Conservation (phyloP, 2,113 vertebrate genomes). For the Eubucco bourcierii region DNA sequence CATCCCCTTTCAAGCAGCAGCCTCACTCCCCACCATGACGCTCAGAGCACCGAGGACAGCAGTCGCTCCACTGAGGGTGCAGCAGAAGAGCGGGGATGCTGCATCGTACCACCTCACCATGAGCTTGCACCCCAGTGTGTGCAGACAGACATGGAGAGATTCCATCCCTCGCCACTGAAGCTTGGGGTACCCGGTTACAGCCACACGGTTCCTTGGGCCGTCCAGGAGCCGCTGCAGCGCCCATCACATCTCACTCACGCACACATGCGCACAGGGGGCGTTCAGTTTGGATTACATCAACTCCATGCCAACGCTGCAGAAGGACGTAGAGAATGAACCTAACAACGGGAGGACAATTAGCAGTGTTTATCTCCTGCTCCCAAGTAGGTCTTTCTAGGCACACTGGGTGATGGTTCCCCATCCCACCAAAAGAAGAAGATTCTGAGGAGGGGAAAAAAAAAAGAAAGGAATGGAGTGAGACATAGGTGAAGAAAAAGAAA, state of each 20-base stretch:
- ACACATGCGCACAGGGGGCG: background rate
- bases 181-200: conserved; percentile 77
- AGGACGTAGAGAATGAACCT: conserved; percentile 32
- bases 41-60: background rate
- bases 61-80: conserved; percentile 25
- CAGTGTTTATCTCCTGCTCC: background rate
- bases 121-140: background rate
- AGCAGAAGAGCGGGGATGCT: background rate
- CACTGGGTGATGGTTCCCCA: background rate
- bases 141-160: background rate
- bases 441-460: background rate
- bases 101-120: background rate
- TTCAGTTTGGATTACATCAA: conserved; percentile 45
- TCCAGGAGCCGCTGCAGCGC: conserved; percentile 52
- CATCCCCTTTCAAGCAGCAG: conserved; percentile 48
- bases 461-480: background rate
- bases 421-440: background rate
- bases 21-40: conserved; percentile 37
- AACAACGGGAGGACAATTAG: background rate
- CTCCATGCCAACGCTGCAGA: background rate
- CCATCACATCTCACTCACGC: background rate
- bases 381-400: background rate
- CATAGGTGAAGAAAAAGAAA: background rate
- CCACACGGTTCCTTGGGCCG: conserved; percentile 68
- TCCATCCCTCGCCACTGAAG: background rate